Base-by-base conservation (phyloP, 2,113 vertebrate species). In the Chrysochloris asiatica region DNA sequence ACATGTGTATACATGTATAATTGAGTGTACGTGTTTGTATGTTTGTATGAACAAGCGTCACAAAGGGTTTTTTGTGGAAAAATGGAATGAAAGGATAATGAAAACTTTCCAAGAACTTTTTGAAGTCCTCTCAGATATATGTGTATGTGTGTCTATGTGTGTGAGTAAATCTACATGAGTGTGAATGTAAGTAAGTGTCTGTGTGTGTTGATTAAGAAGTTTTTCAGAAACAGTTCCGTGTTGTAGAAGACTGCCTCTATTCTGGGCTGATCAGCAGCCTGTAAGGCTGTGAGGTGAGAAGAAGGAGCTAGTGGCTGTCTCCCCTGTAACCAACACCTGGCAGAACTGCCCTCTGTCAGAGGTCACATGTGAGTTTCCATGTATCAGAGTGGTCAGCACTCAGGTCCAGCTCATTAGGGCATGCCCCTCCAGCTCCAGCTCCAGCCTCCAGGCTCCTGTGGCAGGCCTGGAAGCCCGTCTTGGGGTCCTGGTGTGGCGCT, bases 401-500 rank as follows among this genome's bases (percentile, higher is more conserved):
- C 47, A n/a, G 71, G 24, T 26, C 72, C 54, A 43, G 36, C 84
- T 67, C 65, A 4, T 41, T 52, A 71, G 1, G 0, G 47, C 33
- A n/a, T 19, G 22, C 22, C 4, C 69, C 59, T 16, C 73, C 21
- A 26, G 36, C 6, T 28, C 59, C 33, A 78, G n/a, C n/a, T 56
- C 30, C 47, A 80, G 52, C 33, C 30, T 72, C 81, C 43, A 8
- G 80, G 76, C 54, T 95, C 71, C 84, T 54, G 56, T 8, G 38
- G 30, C 47, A 73, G 89, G 79, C 95, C 89, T 94, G 94, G 89
- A 91, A 95, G 93, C 52, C n/a, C n/a, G n/a, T n/a, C n/a, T n/a
- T n/a, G n/a, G n/a, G n/a, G n/a, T n/a, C n/a, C n/a, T n/a, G n/a
- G n/a, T n/a, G n/a, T n/a, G n/a, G n/a, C n/a, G n/a, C n/a, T n/a